Evolutionary conservation across 2,113 vertebrate species (phyloP).

Genomic region (Myodes glareolus): DNA sequence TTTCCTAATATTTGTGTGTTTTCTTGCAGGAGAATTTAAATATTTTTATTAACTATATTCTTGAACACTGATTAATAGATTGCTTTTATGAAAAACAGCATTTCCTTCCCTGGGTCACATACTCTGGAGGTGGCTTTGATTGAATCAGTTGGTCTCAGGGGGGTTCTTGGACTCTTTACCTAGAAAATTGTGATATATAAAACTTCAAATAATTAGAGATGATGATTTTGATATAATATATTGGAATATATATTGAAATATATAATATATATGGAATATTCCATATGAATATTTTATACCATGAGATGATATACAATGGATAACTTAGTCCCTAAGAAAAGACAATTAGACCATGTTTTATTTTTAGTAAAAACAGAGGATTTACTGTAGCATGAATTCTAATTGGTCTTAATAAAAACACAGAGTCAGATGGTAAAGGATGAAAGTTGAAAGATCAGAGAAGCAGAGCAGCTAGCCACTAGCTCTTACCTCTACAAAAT

Average conservation of each 20-base stretch:
- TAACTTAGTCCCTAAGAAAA: background rate
- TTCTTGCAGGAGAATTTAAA: background rate
- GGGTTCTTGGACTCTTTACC: background rate
- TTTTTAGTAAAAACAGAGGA: background rate
- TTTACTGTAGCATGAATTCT: background rate
- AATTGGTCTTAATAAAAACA: too few relatives aligned
- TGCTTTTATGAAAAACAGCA: background rate
- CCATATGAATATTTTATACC: background rate
- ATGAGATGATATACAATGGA: background rate
- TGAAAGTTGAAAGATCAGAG: too few relatives aligned
- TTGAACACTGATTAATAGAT: background rate
- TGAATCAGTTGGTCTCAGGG: background rate
- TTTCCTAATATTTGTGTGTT: background rate
- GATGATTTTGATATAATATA: background rate
- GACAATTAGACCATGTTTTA: background rate
- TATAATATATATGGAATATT: background rate
- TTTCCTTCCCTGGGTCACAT: background rate
- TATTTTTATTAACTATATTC: background rate
- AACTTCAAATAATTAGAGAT: background rate
- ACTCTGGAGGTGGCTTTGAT: background rate
- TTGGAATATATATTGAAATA: background rate
- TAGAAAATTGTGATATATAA: conserved; percentile 38
- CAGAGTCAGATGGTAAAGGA: too few relatives aligned
- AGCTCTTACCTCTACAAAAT: too few relatives aligned
- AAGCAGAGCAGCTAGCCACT: too few relatives aligned